phyloP scores from a whole-genome alignment of 1,140 invertebrate genomes.

The Onthophagus taurus region DNA sequence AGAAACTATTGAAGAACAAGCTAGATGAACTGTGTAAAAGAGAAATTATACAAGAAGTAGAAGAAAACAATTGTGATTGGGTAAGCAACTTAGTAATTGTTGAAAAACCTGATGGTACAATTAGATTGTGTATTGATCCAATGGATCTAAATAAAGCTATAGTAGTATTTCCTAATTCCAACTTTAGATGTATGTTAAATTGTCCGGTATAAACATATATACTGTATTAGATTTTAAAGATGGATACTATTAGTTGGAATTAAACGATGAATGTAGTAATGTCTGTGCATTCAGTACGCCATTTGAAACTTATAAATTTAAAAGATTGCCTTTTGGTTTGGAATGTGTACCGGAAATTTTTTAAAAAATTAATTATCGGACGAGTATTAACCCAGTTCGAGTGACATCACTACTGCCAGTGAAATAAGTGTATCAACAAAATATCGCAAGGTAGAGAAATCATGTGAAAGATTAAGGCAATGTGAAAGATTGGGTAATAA shows the following conservation, averaged over 20 bases:
- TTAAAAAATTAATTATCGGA: too few relatives aligned
- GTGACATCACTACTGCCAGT: too few relatives aligned
- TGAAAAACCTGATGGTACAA: background rate
- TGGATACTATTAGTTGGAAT: too few relatives aligned
- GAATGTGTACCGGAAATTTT: slow-evolving; percentile 33
- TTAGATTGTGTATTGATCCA: slow-evolving; percentile 2
- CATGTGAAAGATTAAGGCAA: too few relatives aligned
- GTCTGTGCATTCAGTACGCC: slow-evolving; percentile 25
- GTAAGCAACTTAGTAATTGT: background rate
- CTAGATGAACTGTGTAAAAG: too few relatives aligned
- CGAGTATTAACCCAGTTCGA: too few relatives aligned
- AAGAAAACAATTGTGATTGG: too few relatives aligned
- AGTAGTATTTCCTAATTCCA: background rate
- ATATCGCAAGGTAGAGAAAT: too few relatives aligned
- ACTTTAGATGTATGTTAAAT: slow-evolving; percentile 1
- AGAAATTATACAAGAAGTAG: too few relatives aligned
- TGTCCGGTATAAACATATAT: slow-evolving; percentile 16
- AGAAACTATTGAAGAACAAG: too few relatives aligned
- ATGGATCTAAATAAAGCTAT: slow-evolving; percentile 3
- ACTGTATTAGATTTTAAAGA: slow-evolving; percentile 21
- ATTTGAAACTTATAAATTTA: slow-evolving; percentile 10
- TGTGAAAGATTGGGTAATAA: too few relatives aligned
- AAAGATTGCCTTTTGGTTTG: slow-evolving; percentile 35
- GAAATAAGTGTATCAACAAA: too few relatives aligned
- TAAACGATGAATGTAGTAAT: slow-evolving; percentile 21